phyloP scores from a whole-genome alignment of 23 tunicate genomes.

The Trididemnum clinides region DNA sequence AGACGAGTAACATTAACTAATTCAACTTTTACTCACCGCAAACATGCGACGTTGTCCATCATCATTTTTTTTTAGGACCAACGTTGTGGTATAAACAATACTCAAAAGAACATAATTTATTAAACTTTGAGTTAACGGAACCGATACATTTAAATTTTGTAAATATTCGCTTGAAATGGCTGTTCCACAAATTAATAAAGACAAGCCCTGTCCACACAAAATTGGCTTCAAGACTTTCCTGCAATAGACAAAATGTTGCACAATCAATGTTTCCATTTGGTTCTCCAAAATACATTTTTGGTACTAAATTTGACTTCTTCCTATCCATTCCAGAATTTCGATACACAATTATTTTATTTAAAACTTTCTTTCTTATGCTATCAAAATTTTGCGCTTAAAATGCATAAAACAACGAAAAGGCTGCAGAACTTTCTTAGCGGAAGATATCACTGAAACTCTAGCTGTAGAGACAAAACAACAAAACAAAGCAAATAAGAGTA shows the following conservation, averaged over 20 bases:
- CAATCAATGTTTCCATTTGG: too few relatives aligned
- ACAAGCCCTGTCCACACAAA: constrained; percentile 69
- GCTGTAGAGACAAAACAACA: too few relatives aligned
- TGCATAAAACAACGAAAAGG: too few relatives aligned
- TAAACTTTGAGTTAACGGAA: constrained; percentile 65
- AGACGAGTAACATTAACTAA: neutral
- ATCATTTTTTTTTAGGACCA: constrained; percentile 52
- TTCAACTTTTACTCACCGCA: constrained; percentile 20
- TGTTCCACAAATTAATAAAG: constrained; percentile 80
- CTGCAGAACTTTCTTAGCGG: too few relatives aligned
- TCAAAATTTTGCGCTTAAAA: too few relatives aligned
- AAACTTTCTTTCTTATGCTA: too few relatives aligned
- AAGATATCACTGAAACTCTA: too few relatives aligned
- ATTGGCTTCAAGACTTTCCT: constrained; percentile 67
- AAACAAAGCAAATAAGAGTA: too few relatives aligned
- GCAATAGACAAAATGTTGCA: neutral
- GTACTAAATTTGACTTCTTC: too few relatives aligned
- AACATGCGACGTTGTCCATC: constrained; percentile 36
- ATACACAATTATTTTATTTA: too few relatives aligned
- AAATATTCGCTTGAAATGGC: constrained; percentile 63
- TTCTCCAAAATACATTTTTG: too few relatives aligned
- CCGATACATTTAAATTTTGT: constrained; percentile 20
- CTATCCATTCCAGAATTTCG: too few relatives aligned
- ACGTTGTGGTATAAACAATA: constrained; percentile 33
- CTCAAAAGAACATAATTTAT: constrained; percentile 58